A percentile compares a stretch with the other conserved stretches of the same genome.
Evolutionary conservation across 2,888 invertebrate genomes (phyloP).

Genomic region (Zeuzera pyrina): DNA sequence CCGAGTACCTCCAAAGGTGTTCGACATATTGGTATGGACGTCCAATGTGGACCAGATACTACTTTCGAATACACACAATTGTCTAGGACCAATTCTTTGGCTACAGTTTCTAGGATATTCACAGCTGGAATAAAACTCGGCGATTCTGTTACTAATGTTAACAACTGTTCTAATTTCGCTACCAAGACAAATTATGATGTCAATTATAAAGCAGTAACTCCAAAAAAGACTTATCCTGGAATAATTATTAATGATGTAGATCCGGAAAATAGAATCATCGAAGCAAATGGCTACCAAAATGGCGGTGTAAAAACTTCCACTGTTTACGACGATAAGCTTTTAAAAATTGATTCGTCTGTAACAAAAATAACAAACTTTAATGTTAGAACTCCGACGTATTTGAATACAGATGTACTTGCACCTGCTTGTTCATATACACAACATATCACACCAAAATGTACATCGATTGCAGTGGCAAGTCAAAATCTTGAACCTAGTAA

Average conservation of each 20-base stretch:
- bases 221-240: too few relatives aligned
- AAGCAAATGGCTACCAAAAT: constrained; percentile 22
- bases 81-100: constrained; percentile 35
- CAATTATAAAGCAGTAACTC: constrained; percentile 5
- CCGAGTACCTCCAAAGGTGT: constrained; percentile 65
- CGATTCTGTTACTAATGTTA: constrained; percentile 22
- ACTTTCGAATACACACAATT: constrained; percentile 21
- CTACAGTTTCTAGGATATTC: constrained; percentile 28
- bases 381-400: too few relatives aligned
- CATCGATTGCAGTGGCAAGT: too few relatives aligned
- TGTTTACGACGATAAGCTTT: neutral
- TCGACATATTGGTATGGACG: constrained; percentile 47
- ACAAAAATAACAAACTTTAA: too few relatives aligned
- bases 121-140: constrained; percentile 34
- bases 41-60: constrained; percentile 53
- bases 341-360: too few relatives aligned
- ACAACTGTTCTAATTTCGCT: constrained; percentile 24
- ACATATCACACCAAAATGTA: too few relatives aligned
- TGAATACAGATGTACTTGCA: too few relatives aligned
- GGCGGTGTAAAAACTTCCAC: constrained; percentile 2
- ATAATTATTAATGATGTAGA: constrained; percentile 41
- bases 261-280: constrained; percentile 12
- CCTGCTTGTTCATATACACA: too few relatives aligned
- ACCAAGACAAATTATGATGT: constrained; percentile 19
- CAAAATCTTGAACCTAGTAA: too few relatives aligned